Conservation (phyloP, 2,113 vertebrate genomes). For the Epinephelus moara region DNA sequence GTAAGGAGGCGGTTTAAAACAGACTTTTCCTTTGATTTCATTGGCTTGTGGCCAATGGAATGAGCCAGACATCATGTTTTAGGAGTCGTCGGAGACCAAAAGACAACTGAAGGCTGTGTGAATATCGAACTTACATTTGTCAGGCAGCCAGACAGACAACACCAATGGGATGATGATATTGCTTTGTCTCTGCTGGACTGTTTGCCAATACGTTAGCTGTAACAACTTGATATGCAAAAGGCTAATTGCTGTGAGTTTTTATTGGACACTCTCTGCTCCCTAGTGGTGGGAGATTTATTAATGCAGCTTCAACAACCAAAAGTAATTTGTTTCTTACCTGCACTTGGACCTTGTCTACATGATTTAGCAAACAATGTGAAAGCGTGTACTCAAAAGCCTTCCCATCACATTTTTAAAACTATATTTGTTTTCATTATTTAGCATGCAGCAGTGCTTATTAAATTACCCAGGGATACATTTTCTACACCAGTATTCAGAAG, state of each 20-base stretch:
- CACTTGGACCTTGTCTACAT: conserved; percentile 2
- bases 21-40: neutral
- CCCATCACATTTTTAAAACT: conserved; percentile 10
- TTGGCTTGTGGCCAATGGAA: neutral
- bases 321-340: conserved; percentile 3
- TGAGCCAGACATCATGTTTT: neutral
- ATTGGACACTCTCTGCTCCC: neutral
- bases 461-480: conserved; percentile 10
- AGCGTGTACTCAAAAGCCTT: neutral
- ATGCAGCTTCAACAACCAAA: conserved; percentile 22
- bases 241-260: neutral
- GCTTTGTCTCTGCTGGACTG: conserved; percentile 7
- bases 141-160: neutral
- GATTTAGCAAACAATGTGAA: neutral
- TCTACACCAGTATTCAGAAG: conserved; percentile 8
- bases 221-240: neutral
- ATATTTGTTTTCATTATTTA: neutral
- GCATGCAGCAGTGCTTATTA: neutral
- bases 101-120: neutral
- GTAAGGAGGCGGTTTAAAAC: neutral
- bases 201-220: neutral
- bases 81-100: neutral
- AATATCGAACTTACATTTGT: conserved; percentile 6
- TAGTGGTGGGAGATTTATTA: neutral
- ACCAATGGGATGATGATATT: neutral